Evolutionary conservation across 2,888 invertebrate genomes (phyloP).

Genomic region (Xiphydria camelus): DNA sequence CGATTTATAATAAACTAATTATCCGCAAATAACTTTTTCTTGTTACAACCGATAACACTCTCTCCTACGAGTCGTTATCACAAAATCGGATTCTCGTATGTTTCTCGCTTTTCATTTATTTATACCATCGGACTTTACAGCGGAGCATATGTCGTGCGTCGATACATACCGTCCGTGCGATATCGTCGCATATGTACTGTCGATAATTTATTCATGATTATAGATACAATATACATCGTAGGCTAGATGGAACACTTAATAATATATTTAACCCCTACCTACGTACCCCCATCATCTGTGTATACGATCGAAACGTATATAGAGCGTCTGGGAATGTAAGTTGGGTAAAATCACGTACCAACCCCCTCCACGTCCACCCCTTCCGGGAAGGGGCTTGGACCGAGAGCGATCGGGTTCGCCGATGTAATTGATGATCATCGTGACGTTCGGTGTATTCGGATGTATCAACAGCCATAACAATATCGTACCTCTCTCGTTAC

Average conservation of each 20-base stretch:
- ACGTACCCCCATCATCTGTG: too few relatives aligned
- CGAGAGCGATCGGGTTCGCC: neutral
- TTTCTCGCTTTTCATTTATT: too few relatives aligned
- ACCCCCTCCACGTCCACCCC: too few relatives aligned
- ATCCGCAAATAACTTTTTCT: too few relatives aligned
- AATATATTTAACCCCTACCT: slow-evolving; percentile 48
- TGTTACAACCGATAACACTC: too few relatives aligned
- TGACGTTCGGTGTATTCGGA: slow-evolving; percentile 14
- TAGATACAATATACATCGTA: slow-evolving; percentile 52
- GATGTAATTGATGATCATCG: neutral
- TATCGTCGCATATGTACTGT: slow-evolving; percentile 22
- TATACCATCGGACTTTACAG: too few relatives aligned
- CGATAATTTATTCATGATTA: slow-evolving; percentile 48
- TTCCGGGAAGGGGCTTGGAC: too few relatives aligned
- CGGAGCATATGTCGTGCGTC: too few relatives aligned
- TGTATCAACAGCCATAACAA: slow-evolving; percentile 13
- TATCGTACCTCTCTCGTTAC: slow-evolving; percentile 9
- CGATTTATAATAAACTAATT: too few relatives aligned
- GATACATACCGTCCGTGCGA: too few relatives aligned
- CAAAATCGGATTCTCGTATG: too few relatives aligned
- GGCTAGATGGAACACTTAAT: slow-evolving; percentile 51
- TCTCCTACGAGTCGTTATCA: too few relatives aligned
- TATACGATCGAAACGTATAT: neutral
- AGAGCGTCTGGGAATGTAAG: neutral
- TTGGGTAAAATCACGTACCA: neutral